Base-by-base conservation (phyloP, 2,888 invertebrate genomes). In the Helobdella robusta region DNA sequence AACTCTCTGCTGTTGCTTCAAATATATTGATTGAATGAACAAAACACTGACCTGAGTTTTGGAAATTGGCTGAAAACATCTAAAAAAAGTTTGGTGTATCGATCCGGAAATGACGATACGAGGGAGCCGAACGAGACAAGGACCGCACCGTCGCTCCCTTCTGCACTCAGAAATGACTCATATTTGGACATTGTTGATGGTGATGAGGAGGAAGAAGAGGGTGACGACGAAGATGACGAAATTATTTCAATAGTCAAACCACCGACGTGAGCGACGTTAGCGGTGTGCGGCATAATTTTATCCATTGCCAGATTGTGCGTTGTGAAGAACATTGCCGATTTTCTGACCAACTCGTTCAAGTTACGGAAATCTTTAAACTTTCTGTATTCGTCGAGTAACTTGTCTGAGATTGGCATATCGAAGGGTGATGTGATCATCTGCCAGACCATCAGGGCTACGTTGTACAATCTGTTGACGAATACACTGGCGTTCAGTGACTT, bases 251-350 rank as follows among this genome's bases (percentile, higher is more conserved):
- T 54, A 18, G 66, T 56, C 2, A 67, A 52, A 2, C 66, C 66
- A 8, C 66, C 66, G 23, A 56, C 64, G 44, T 56, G 44, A 6
- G 64, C 50, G 34, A 67, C 46, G 59, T 67, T 67, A 34, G 66
- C 46, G 32, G 54, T 63, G 18, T 25, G 40, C 8, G 66, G 66
- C 4, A 44, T 30, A 8, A 46, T 34, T 5, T 44, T 25, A 23
- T 67, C 59, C 18, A 64, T 20, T 15, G 54, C 64, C 0, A 35
- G 20, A 34, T 67, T 50, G 20, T 36, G 30, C 23, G 64, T 35
- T 5, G 40, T 32, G 15, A 67, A 20, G n/a, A 67, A 67, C 6
- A 67, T 59, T 28, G 35, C 25, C 5, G 66, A 64, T 20, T 34
- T 67, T 25, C 48, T 44, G 20, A 64, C 34, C 1, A 67, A 25